Percentiles rank a stretch among this genome's conserved stretches.
phyloP scores from a whole-genome alignment of 1,140 invertebrate genomes.

The Intoshia linei region DNA sequence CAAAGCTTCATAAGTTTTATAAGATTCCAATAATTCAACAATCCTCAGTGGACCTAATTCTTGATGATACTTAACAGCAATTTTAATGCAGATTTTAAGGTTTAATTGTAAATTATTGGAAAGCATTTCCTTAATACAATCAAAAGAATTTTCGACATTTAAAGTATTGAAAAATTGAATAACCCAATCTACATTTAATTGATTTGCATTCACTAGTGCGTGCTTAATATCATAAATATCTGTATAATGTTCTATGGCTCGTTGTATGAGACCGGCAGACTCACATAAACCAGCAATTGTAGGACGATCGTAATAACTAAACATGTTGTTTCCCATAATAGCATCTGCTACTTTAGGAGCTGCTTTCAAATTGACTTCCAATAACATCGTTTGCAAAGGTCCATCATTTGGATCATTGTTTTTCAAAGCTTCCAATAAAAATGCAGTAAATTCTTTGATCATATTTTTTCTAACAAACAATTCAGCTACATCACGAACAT shows the following conservation, averaged over 20 bases:
- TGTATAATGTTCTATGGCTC: constrained; percentile 33
- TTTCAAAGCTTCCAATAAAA: constrained; percentile 82
- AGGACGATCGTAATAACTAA: constrained; percentile 83
- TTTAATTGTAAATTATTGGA: constrained; percentile 89
- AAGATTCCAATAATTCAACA: constrained; percentile 91
- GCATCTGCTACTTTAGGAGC: constrained; percentile 96
- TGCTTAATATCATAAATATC: constrained; percentile 96
- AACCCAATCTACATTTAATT: constrained; percentile 73
- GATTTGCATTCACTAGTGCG: constrained; percentile 76
- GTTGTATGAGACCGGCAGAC: constrained; percentile 73
- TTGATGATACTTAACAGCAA: constrained; percentile 96
- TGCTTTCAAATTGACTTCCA: constrained; percentile 95
- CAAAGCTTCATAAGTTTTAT: constrained; percentile 96
- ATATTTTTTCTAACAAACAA: constrained; percentile 89
- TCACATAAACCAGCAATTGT: constrained; percentile 93
- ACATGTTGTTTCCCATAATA: constrained; percentile 93
- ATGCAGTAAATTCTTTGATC: constrained; percentile 91
- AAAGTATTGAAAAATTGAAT: constrained; percentile 92
- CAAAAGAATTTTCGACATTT: constrained; percentile 85
- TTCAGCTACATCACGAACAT: constrained; percentile 48
- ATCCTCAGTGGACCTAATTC: constrained; percentile 72
- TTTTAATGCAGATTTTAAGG: constrained; percentile 38
- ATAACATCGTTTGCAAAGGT: constrained; percentile 60
- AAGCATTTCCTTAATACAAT: constrained; percentile 89
- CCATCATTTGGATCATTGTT: constrained; percentile 78